Percentiles rank a stretch among this genome's conserved stretches.
phyloP scores from a whole-genome alignment of 2,113 vertebrate species.

The Pterophyllum scalare region DNA sequence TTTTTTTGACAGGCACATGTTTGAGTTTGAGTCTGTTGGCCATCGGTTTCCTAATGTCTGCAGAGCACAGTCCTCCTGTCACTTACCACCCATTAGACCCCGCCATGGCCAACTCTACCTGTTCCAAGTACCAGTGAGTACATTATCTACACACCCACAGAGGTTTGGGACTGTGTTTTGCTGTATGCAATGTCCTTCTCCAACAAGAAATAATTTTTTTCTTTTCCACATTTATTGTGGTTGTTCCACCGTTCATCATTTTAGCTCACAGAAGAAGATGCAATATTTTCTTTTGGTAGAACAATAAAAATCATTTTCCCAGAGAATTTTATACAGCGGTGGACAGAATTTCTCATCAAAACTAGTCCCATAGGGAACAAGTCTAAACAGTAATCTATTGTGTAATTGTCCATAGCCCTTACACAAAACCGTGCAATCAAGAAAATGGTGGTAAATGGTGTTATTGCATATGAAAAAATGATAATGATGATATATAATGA shows the following conservation, averaged over 20 bases:
- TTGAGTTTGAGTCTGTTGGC: slow-evolving; percentile 90
- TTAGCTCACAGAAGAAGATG: neutral
- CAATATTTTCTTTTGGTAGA: neutral
- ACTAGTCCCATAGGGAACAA: neutral
- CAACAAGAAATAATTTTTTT: neutral
- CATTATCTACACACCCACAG: neutral
- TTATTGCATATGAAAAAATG: neutral
- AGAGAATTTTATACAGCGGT: accelerated
- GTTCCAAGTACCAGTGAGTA: slow-evolving; percentile 91
- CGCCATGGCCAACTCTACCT: slow-evolving; percentile 86
- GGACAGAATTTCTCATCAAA: neutral
- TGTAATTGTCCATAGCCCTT: neutral
- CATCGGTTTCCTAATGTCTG: slow-evolving; percentile 91
- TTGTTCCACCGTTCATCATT: neutral
- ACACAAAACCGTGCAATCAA: neutral
- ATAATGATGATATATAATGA: neutral
- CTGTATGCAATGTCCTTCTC: accelerated
- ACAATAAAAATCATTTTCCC: neutral
- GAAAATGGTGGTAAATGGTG: too few relatives aligned
- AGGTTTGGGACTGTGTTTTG: neutral
- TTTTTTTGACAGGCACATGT: slow-evolving; percentile 84
- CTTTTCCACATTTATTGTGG: accelerated
- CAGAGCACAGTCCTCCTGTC: slow-evolving; percentile 90
- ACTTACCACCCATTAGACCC: slow-evolving; percentile 87
- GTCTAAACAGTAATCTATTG: neutral